These are phyloP conservation scores for Synchiropus splendidus DNA, from an alignment of 2,113 vertebrate species.

Conservation along the genomic window DNA sequence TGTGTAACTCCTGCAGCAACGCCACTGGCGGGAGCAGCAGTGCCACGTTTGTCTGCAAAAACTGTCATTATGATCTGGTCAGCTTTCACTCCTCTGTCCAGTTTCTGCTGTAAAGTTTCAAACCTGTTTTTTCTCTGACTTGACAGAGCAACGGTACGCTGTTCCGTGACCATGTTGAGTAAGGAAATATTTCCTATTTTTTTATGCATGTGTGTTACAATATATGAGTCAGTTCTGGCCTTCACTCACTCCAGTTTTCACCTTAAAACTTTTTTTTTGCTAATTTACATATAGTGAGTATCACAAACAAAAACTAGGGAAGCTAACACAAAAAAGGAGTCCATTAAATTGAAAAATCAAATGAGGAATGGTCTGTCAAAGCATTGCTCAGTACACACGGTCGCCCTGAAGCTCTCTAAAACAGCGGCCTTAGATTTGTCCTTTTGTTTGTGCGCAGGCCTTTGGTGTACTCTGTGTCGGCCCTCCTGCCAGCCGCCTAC, in stretches of 20 bases:
- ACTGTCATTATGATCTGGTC: slow-evolving; percentile 80
- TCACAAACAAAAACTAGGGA: too few species aligned
- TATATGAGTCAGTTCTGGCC: too few species aligned
- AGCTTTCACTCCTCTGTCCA: background rate
- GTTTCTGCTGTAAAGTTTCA: background rate
- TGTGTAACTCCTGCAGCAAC: slow-evolving; percentile 76
- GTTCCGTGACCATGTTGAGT: slow-evolving; percentile 79
- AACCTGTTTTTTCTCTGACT: slow-evolving; percentile 2
- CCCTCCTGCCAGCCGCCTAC: slow-evolving; percentile 70
- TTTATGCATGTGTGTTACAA: too few species aligned
- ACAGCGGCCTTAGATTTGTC: too few species aligned
- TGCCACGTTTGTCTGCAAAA: slow-evolving; percentile 70
- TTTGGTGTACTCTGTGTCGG: slow-evolving; percentile 65
- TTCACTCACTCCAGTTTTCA: too few species aligned
- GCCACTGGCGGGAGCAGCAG: slow-evolving; percentile 55
- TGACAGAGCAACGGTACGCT: slow-evolving; percentile 68
- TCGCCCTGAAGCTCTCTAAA: too few species aligned
- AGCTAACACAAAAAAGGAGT: too few species aligned
- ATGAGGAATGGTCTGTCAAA: too few species aligned
- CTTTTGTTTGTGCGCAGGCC: slow-evolving; percentile 59
- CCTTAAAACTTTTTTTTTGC: too few species aligned
- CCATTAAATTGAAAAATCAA: too few species aligned
- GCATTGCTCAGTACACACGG: too few species aligned
- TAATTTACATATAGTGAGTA: too few species aligned
- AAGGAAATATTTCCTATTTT: slow-evolving; percentile 43